Base-by-base conservation (phyloP, 2,113 vertebrate genomes). In the Columba livia region DNA sequence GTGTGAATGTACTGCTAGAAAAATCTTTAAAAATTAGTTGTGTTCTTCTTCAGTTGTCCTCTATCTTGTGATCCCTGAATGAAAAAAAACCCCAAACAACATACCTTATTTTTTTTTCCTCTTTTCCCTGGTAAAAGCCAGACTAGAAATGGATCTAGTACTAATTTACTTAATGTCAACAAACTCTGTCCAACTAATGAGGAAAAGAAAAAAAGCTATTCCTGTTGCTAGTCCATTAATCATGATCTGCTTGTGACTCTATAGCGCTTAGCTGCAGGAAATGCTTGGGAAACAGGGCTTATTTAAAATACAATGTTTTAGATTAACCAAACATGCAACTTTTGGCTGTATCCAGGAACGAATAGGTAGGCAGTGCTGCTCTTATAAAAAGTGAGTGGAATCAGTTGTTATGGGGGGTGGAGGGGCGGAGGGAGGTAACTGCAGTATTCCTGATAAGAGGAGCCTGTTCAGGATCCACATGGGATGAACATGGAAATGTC, bases 261-360 rank as follows among this genome's bases (percentile, higher is more conserved):
- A 36, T 21, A 42, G 50, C 51, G 36, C 34, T 77, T 65, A 85
- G 75, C 54, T 86, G 42, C 47, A 84, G 88, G 75, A 95, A 84
- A 47, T 60, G 36, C 71, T 58, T 38, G 51, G 56, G 54, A 88
- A 85, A 32, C 10, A 42, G 48, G 8, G 2, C 58, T 79, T 79
- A 50, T 24, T 88, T 89, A 58, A 94, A 87, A 82, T 54, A 31
- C 40, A 38, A 0, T 70, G 32, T 21, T 89, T 91, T 53, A 78
- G 61, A 28, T 87, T 36, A 81, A 56, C 20, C 26, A 70, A 66
- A 79, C 13, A 9, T 54, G 4, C 16, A 73, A 62, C 18, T 70
- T 85, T 66, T 70, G 19, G 15, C 56, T 82, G 11, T 72, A 1
- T 66, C 6, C 2, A 9, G 47, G 32, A 77, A 50, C 31, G 70